Base-by-base conservation (phyloP, 2,888 invertebrate species). In the Lucinisca nassula region DNA sequence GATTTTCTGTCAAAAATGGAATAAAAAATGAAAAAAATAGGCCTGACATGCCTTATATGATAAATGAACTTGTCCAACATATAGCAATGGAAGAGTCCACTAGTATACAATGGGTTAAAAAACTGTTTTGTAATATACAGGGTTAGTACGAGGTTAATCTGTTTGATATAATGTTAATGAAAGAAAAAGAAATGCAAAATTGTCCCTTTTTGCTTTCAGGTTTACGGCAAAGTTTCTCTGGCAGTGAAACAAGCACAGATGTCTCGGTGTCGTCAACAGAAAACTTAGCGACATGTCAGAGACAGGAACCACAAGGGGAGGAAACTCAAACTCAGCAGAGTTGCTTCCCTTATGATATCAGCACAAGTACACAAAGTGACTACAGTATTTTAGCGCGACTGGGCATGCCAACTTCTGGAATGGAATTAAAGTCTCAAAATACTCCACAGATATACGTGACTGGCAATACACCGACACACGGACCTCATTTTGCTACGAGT, bases 281-380 rank as follows among this genome's bases (percentile, higher is more conserved):
- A 96, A 98, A 98, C 96, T 97, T 99, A 90, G 98, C 95, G 27
- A 92, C 93, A 1, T 92, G 92, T 35, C 92, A 92, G 70, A 97
- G 98, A 51, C 98, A 98, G 95, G 98, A 98, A 95, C 98, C 98
- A 0, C 98, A 98, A 96, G 98, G 98, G 0, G 98, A 98, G 96
- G 98, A 98, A 96, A 94, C 94, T 73, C 92, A 93, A 38, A 78
- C 93, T 3, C 90, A 82, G 32, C 86, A 89, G 70, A 82, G 79
- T 67, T 88, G 84, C 73, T 72, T 84, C 74, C 85, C 90, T 3
- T 91, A 92, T 37, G 93, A 94, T 61, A 87, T 91, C 32, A 92
- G 82, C 37, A 91, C 75, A 79, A 92, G 86, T 74, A 90, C 87
- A 51, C 92, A 94, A 70, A 90, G 91, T 95, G 98, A 93, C 58